phyloP scores from a whole-genome alignment of 1,140 invertebrate genomes.

The Plutomurus gul region DNA sequence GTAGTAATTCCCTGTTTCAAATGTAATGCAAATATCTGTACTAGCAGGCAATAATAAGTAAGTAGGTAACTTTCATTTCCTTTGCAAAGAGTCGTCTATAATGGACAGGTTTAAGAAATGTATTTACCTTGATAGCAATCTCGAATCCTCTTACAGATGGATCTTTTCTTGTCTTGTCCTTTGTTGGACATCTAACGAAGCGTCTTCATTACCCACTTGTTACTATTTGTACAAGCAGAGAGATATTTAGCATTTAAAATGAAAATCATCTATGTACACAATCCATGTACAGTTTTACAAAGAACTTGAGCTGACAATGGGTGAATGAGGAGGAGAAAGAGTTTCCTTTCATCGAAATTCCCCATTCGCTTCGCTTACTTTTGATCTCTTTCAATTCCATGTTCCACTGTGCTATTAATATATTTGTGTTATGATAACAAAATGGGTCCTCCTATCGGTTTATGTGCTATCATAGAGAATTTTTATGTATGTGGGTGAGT shows the following conservation, averaged over 20 bases:
- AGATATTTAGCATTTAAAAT: neutral
- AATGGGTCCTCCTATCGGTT: neutral
- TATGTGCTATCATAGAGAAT: neutral
- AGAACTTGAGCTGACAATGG: neutral
- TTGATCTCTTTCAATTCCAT: neutral
- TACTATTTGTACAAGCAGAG: too few relatives aligned
- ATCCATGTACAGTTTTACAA: neutral
- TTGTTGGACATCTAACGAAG: neutral
- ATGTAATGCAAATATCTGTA: too few relatives aligned
- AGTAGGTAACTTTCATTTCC: slow-evolving; percentile 21
- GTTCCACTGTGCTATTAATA: neutral
- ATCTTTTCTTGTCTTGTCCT: neutral
- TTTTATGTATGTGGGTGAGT: neutral
- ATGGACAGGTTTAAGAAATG: too few relatives aligned
- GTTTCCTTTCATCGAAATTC: neutral
- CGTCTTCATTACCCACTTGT: slow-evolving; percentile 9
- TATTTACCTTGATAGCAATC: too few relatives aligned
- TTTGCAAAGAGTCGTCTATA: too few relatives aligned
- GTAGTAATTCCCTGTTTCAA: too few relatives aligned
- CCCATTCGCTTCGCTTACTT: neutral
- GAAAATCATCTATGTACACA: neutral
- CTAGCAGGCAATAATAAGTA: neutral
- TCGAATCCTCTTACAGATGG: too few relatives aligned
- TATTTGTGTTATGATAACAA: neutral
- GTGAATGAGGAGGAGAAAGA: neutral